Evolutionary conservation across 2,113 vertebrate genomes (phyloP).

Genomic region (Macrotus californicus): DNA sequence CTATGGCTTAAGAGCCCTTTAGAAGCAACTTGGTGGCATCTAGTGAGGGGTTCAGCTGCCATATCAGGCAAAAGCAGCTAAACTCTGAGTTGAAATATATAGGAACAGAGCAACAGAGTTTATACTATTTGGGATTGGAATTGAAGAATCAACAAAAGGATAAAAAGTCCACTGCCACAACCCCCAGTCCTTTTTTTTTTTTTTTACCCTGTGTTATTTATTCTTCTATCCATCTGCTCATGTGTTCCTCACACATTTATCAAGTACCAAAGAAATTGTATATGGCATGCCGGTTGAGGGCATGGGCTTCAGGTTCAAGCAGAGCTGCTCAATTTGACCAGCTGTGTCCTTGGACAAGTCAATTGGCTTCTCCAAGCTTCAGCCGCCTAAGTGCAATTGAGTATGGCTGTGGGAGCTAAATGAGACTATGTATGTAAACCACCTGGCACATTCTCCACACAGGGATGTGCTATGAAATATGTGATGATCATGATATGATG

Average conservation of each 20-base stretch:
- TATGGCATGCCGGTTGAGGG: background rate
- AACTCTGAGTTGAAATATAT: background rate
- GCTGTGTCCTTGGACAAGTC: background rate
- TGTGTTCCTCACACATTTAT: background rate
- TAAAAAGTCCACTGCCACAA: background rate
- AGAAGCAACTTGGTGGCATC: background rate
- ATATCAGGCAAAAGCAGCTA: background rate
- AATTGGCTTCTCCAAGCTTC: background rate
- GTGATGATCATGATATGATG: background rate
- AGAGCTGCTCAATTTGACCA: background rate
- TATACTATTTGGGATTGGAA: background rate
- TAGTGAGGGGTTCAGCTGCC: background rate
- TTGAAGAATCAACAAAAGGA: background rate
- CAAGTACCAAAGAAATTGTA: background rate
- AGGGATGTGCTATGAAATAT: background rate
- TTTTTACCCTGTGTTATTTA: background rate
- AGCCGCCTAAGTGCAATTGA: background rate
- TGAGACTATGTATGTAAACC: background rate
- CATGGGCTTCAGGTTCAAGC: background rate
- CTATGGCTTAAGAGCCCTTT: background rate
- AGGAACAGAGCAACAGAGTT: background rate
- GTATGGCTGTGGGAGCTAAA: background rate
- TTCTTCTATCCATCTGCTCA: slow-evolving; percentile 3
- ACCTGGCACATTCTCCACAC: background rate
- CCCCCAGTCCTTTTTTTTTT: background rate